Percentiles rank a stretch among this genome's conserved stretches.
phyloP scores from a whole-genome alignment of 2,888 invertebrate genomes.

The Trichopria drosophilae region DNA sequence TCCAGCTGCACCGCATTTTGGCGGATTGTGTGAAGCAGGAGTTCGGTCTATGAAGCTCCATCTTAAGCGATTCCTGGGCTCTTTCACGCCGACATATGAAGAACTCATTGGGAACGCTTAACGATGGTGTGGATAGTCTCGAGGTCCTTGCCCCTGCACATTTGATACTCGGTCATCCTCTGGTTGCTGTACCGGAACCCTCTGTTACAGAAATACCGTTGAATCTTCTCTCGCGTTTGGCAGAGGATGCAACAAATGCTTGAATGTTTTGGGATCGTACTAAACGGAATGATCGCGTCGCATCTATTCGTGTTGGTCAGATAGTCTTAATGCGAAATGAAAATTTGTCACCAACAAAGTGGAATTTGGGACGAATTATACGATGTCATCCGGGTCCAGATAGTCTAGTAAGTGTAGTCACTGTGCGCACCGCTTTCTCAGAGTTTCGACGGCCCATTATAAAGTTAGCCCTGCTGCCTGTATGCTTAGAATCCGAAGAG shows the following conservation, averaged over 20 bases:
- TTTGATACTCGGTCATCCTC: conserved; percentile 36
- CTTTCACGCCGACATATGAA: conserved; percentile 35
- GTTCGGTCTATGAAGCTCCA: conserved; percentile 36
- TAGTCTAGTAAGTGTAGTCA: conserved; percentile 6
- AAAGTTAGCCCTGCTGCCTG: conserved; percentile 13
- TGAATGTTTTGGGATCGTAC: conserved; percentile 5
- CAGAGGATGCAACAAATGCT: conserved; percentile 9
- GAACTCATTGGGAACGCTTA: too few species aligned
- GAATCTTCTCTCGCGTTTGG: conserved; percentile 6
- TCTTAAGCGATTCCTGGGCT: conserved; percentile 32
- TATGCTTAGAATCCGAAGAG: too few species aligned
- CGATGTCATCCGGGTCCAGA: neutral
- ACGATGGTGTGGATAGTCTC: conserved; percentile 26
- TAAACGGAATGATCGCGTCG: neutral
- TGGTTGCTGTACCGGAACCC: conserved; percentile 6
- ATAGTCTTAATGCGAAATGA: conserved; percentile 5
- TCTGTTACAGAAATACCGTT: neutral
- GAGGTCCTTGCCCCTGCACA: conserved; percentile 35
- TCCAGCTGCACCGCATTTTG: too few species aligned
- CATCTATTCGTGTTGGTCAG: neutral
- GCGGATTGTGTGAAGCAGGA: conserved; percentile 36
- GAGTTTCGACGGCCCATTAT: conserved; percentile 8
- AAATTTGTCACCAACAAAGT: conserved; percentile 13
- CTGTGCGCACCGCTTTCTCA: conserved; percentile 7
- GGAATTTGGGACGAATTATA: conserved; percentile 9